Evolutionary conservation across 1,140 invertebrate genomes (phyloP).

Genomic region (Bicyclus anynana): DNA sequence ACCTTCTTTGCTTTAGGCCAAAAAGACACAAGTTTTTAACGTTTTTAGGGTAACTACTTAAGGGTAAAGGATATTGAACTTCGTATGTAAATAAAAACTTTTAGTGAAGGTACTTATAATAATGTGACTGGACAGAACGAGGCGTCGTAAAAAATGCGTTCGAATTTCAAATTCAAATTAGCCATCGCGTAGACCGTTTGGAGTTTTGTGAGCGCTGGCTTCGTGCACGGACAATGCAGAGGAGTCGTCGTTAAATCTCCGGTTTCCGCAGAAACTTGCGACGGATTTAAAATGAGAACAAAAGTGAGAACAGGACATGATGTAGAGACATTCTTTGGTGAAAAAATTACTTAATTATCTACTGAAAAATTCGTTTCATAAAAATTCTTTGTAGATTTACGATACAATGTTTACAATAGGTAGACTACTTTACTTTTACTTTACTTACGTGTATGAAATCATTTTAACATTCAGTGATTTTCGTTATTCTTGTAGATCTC

Average conservation of each 20-base stretch:
- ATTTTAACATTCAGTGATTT: too few relatives aligned
- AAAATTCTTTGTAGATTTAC: too few relatives aligned
- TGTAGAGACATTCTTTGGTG: neutral
- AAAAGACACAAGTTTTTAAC: too few relatives aligned
- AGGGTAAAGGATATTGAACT: too few relatives aligned
- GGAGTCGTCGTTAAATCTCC: constrained; percentile 64
- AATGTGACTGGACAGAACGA: constrained; percentile 18
- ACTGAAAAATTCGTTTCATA: too few relatives aligned
- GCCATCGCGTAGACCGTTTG: constrained; percentile 48
- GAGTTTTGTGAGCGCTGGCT: constrained; percentile 42
- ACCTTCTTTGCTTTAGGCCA: constrained; percentile 7
- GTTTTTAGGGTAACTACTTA: too few relatives aligned
- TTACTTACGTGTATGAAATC: too few relatives aligned
- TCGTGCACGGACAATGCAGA: constrained; percentile 67
- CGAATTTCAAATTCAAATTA: constrained; percentile 72
- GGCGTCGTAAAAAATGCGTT: constrained; percentile 46
- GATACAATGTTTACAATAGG: too few relatives aligned
- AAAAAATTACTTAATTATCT: too few relatives aligned
- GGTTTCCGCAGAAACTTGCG: constrained; percentile 63
- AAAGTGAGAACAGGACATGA: constrained; percentile 21
- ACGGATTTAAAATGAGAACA: constrained; percentile 65
- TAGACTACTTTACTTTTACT: too few relatives aligned
- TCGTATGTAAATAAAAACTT: neutral
- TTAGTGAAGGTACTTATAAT: neutral
- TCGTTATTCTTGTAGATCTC: too few relatives aligned